Conservation (phyloP, 1,140 invertebrate species). For the Coboldia fuscipes region DNA sequence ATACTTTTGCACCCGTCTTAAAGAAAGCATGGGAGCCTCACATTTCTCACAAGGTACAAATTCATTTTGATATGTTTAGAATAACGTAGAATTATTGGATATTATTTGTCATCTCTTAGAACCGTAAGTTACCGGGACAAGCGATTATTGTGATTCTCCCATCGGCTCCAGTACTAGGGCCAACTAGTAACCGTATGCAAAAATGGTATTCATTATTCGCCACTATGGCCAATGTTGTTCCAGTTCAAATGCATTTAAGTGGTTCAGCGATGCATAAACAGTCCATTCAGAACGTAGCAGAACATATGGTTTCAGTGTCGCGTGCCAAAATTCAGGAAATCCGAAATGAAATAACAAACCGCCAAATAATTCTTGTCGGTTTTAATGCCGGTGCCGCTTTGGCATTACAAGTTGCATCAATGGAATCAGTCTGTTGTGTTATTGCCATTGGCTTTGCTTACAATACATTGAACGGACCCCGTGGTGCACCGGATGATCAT, state of each 20-base stretch:
- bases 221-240: conserved; percentile 43
- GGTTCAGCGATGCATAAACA: conserved; percentile 9
- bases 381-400: conserved; percentile 52
- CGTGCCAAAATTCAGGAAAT: conserved; percentile 48
- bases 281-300: conserved; percentile 21
- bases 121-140: conserved; percentile 45
- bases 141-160: conserved; percentile 48
- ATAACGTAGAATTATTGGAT: conserved; percentile 1
- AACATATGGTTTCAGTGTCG: conserved; percentile 45
- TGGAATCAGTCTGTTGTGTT: conserved; percentile 46
- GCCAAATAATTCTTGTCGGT: conserved; percentile 54
- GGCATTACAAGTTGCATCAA: conserved; percentile 40
- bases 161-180: conserved; percentile 25
- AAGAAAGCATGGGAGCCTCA: conserved; percentile 64
- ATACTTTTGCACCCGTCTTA: conserved; percentile 34
- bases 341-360: conserved; percentile 37
- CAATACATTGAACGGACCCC: conserved; percentile 44
- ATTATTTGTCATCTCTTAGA: conserved; percentile 17
- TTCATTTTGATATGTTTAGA: neutral
- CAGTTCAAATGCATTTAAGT: conserved; percentile 29
- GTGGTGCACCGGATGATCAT: conserved; percentile 59
- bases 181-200: conserved; percentile 30
- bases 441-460: conserved; percentile 65
- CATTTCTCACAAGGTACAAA: conserved; percentile 12
- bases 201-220: conserved; percentile 49